Base-by-base conservation (phyloP, 1,140 invertebrate species). In the Potamilus streckersoni region DNA sequence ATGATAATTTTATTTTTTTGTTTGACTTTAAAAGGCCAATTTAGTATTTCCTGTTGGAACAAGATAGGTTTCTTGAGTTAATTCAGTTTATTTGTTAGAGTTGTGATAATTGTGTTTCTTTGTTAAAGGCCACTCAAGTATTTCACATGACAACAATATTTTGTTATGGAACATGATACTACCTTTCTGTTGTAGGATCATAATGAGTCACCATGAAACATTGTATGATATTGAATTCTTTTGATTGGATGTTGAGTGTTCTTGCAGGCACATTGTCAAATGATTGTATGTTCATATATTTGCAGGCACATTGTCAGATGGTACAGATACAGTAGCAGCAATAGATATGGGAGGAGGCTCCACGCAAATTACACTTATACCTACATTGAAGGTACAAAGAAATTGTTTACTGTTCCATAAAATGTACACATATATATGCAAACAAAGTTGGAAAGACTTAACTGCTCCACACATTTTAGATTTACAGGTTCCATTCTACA, bases 281-380 rank as follows among this genome's bases (percentile, higher is more conserved):
- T 11, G 38, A 8, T 49, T 49, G 38, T 49, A 8, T 49, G 38
- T 27, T 65, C 6, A 6, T 65, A 31, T 14, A 1, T 16, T 27
- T 38, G 64, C 62, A 83, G 82, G 79, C 13, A n/a, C 58, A 15
- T 60, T 84, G 65, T 49, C 27, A 20, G 58, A 76, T 17, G 56
- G 60, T 60, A 69, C 71, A 2, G 65, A 79, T 12, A 82, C 83
- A 57, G 74, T 76, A 13, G 38, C 83, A 55, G 95, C 96, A 1
- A 86, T 99, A 55, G 97, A 99, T 91, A 91, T 99, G 56, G 97
- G 97, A 62, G 97, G 97, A 38, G 97, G 97, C 16, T 98, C 97
- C 14, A 98, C 96, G 0, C 97, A 99, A 91, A 93, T 98, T 19
- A 96, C 96, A 3, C 96, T 95, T 88, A 89, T 92, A 59, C 93